Percentiles rank a stretch among this genome's conserved stretches.
Evolutionary conservation across 2,797 vertebrate genomes (phyloP).

Genomic region (Remorina albescens): DNA sequence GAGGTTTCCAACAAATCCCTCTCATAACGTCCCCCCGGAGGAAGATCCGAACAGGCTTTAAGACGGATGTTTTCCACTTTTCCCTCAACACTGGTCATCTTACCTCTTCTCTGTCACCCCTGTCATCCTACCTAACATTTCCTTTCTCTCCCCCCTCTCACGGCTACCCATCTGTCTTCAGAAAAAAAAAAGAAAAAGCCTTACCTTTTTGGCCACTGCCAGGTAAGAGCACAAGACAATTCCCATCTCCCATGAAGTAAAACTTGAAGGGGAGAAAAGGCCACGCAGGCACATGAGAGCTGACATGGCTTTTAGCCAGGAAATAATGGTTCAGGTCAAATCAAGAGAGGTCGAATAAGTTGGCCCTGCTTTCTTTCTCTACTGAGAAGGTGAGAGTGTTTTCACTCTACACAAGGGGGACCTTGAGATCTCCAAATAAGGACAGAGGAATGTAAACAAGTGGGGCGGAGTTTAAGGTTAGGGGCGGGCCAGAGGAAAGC

Average conservation of each 20-base stretch:
- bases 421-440: constrained; percentile 85
- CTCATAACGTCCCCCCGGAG: constrained; percentile 65
- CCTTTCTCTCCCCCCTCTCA: constrained; percentile 26
- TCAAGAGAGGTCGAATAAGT: constrained; percentile 53
- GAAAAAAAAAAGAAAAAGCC: constrained; percentile 39
- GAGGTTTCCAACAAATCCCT: constrained; percentile 63
- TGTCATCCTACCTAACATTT: constrained; percentile 36
- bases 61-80: constrained; percentile 54
- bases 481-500: constrained; percentile 66
- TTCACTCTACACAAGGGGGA: constrained; percentile 73
- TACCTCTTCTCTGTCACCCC: constrained; percentile 32
- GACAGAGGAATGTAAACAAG: constrained; percentile 90
- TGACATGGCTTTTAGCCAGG: constrained; percentile 44
- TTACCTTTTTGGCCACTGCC: constrained; percentile 68
- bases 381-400: constrained; percentile 79
- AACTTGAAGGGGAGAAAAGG: constrained; percentile 18
- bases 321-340: constrained; percentile 63
- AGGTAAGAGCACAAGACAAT: constrained; percentile 57
- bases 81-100: constrained; percentile 31
- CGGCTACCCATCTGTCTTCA: constrained; percentile 35
- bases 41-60: constrained; percentile 57
- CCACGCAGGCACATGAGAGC: neutral
- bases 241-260: constrained; percentile 28
- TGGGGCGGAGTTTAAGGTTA: constrained; percentile 79
- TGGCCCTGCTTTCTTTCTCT: constrained; percentile 65